Base-by-base conservation (phyloP, 2,888 invertebrate species). In the Xanthia togata region DNA sequence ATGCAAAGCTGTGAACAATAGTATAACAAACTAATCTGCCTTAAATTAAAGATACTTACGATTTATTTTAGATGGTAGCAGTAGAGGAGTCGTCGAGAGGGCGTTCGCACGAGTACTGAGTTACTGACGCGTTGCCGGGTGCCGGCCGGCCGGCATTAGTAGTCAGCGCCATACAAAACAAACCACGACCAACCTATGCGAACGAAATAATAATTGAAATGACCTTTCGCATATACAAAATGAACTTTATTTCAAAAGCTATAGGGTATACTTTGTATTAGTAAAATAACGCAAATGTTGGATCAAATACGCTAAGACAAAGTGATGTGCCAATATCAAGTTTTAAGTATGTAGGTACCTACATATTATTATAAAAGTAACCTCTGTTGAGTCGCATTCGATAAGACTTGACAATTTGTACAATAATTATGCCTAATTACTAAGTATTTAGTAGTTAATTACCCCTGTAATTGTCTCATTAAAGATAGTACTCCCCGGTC, bases 61-160 rank as follows among this genome's bases (percentile, higher is more conserved):
- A 20, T 68, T 67, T 82, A 35, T 57, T 79, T 62, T 41, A 8
- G 50, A 35, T 41, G 67, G 17, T 50, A 17, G 75, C 50, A 23
- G 50, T 11, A n/a, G 35, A n/a, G 12, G 14, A 60, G 65, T 55
- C 47, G 62, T 57, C 79, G 41, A 35, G 5, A 5, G 26, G n/a
- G 82, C 62, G 82, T 35, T 41, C 57, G 26, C 78, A 35, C 78
- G 64, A 57, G 59, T 64, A 78, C 78, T n/a, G n/a, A n/a, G n/a
- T n/a, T n/a, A n/a, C n/a, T 78, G 64, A 57, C 70, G 26, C 35
- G 44, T 4, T 4, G 47, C 14, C 62, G 59, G 57, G 3, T 31
- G 65, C 74, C 78, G 81, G 81, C 74, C 78, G 81, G 81, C 81
- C 78, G 81, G 78, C 55, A 68, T 9, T 76, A 41, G 41, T 47